A percentile compares a stretch with the other conserved stretches of the same genome.
Conservation (phyloP, 2,113 vertebrate genomes). For the Apteryx owenii region DNA sequence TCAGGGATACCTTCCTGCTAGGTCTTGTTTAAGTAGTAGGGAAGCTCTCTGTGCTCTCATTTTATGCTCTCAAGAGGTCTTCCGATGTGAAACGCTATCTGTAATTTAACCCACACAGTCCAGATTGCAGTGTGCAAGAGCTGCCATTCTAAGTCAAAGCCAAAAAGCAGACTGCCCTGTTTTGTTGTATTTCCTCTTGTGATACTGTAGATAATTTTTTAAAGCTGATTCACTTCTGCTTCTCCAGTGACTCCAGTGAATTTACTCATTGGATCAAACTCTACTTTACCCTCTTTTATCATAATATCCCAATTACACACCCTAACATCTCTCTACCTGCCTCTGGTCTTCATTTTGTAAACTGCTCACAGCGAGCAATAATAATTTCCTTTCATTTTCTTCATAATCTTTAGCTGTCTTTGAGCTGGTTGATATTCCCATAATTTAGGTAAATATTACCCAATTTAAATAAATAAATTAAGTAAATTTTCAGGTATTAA, state of each 20-base stretch:
- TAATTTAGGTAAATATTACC: background rate
- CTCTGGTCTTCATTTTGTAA: background rate
- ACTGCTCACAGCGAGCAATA: background rate
- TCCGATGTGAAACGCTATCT: background rate
- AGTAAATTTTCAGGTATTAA: background rate
- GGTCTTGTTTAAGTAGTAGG: background rate
- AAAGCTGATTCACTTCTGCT: background rate
- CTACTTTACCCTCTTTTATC: background rate
- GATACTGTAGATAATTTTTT: background rate
- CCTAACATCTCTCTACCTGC: background rate
- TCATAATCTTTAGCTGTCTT: background rate
- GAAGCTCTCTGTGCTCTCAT: background rate
- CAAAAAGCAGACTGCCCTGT: background rate
- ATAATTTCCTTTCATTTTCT: background rate
- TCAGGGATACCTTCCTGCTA: background rate
- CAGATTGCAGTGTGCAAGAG: background rate
- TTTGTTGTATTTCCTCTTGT: background rate
- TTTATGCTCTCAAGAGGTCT: background rate
- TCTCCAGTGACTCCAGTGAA: background rate
- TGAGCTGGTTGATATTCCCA: background rate
- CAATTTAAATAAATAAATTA: slow-evolving; percentile 17
- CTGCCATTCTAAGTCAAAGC: background rate
- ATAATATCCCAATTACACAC: background rate
- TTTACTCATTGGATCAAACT: background rate
- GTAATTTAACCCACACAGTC: background rate